Conservation (phyloP, 2,113 vertebrate species). For the Amphiprion ocellaris region DNA sequence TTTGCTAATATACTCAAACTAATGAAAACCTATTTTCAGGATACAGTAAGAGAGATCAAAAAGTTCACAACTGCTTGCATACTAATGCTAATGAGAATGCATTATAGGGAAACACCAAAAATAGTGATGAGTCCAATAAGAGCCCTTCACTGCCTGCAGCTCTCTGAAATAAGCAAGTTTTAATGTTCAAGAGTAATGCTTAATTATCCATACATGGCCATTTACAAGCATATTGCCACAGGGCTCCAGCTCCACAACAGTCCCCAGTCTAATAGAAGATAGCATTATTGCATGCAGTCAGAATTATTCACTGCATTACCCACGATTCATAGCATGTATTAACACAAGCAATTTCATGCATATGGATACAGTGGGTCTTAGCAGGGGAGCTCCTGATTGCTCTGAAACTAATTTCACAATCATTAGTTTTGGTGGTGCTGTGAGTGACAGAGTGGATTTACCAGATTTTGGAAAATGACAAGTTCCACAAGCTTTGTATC, state of each 20-base stretch:
- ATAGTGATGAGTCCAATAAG: slow-evolving; percentile 75
- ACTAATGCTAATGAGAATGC: slow-evolving; percentile 67
- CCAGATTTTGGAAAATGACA: slow-evolving; percentile 70
- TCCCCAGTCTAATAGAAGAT: slow-evolving; percentile 92
- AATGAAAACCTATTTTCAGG: slow-evolving; percentile 52
- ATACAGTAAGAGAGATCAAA: slow-evolving; percentile 45
- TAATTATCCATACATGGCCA: slow-evolving; percentile 91
- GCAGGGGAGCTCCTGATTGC: slow-evolving; percentile 95
- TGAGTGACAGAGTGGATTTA: slow-evolving; percentile 76
- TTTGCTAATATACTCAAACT: slow-evolving; percentile 16
- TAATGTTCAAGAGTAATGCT: slow-evolving; percentile 89
- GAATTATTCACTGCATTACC: slow-evolving; percentile 93
- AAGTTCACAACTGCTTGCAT: slow-evolving; percentile 60
- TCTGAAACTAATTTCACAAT: slow-evolving; percentile 99
- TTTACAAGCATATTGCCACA: slow-evolving; percentile 93
- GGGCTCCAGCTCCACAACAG: slow-evolving; percentile 87
- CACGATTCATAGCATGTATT: slow-evolving; percentile 98
- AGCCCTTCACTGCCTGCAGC: slow-evolving; percentile 79
- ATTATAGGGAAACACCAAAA: slow-evolving; percentile 61
- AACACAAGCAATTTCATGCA: slow-evolving; percentile 99
- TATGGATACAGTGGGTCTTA: slow-evolving; percentile 98
- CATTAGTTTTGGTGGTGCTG: slow-evolving; percentile 92
- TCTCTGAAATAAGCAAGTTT: slow-evolving; percentile 87
- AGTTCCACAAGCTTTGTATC: slow-evolving; percentile 52
- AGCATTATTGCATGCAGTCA: slow-evolving; percentile 94